phyloP scores from a whole-genome alignment of 2,888 invertebrate species.

The Eustalomyia histrio region DNA sequence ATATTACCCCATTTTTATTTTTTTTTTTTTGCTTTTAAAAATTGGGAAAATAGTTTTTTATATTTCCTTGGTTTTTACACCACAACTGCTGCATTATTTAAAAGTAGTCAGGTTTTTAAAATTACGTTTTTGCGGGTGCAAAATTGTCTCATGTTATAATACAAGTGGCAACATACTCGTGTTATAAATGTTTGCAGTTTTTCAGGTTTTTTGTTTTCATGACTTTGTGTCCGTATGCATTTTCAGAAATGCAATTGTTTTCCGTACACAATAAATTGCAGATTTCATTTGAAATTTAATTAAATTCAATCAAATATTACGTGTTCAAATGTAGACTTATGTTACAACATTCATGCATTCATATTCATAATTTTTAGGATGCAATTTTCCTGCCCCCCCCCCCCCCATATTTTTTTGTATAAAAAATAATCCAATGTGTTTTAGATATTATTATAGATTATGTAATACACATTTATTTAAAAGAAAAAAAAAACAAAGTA shows the following conservation, averaged over 20 bases:
- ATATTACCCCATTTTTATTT: not conserved
- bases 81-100: not conserved
- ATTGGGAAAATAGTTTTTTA: not conserved
- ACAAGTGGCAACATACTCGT: constrained; percentile 21
- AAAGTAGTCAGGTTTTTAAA: not conserved
- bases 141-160: constrained; percentile 20
- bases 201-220: constrained; percentile 34
- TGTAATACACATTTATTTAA: no score
- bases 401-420: constrained; percentile 8
- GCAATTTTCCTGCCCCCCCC: not conserved
- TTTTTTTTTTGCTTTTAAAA: not conserved
- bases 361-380: not conserved
- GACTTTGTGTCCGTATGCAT: constrained; percentile 4
- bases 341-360: constrained; percentile 22
- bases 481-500: not conserved
- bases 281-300: constrained; percentile 44
- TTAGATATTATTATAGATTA: not conserved
- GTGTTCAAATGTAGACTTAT: constrained; percentile 6
- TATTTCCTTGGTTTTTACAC: not conserved
- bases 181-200: constrained; percentile 6
- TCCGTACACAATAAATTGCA: constrained; percentile 18
- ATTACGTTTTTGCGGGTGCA: not conserved
- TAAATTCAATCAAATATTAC: constrained; percentile 49
- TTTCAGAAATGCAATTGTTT: constrained; percentile 36
- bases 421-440: not conserved